These are phyloP conservation scores for Leptodactylus fallax DNA, from an alignment of 2,797 vertebrate species.

Conservation along the genomic window DNA sequence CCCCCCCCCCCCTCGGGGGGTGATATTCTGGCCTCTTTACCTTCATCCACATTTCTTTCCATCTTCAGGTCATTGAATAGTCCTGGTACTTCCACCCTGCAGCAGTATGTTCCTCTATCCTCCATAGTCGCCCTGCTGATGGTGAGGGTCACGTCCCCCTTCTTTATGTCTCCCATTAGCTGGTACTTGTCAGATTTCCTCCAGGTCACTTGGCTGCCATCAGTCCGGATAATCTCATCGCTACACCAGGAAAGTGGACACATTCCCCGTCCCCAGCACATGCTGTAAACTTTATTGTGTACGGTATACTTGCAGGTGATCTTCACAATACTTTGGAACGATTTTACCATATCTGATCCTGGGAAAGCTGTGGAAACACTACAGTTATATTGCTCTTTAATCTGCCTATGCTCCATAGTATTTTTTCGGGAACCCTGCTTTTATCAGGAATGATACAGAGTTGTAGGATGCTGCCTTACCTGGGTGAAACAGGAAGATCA, in stretches of 20 bases:
- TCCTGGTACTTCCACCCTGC: slow-evolving; percentile 10
- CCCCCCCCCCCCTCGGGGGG: background rate
- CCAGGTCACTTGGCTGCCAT: slow-evolving; percentile 25
- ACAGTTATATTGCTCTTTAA: background rate
- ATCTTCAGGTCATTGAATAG: slow-evolving; percentile 20
- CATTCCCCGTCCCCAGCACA: slow-evolving; percentile 32
- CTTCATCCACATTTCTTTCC: background rate
- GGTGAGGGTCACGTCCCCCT: slow-evolving; percentile 44
- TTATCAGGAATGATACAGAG: background rate
- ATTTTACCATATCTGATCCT: background rate
- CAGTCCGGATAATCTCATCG: background rate
- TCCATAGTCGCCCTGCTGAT: background rate
- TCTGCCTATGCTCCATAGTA: no score
- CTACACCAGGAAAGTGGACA: background rate
- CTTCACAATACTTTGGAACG: background rate
- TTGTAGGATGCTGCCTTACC: background rate
- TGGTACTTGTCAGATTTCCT: slow-evolving; percentile 10
- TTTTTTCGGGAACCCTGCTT: no score
- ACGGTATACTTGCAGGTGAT: slow-evolving; percentile 30
- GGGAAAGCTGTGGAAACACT: background rate
- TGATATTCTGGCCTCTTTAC: background rate
- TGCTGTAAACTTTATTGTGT: background rate
- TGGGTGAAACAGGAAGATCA: background rate
- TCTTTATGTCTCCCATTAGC: background rate
- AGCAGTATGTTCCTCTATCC: slow-evolving; percentile 28